These are phyloP conservation scores for Acanthopleura granulata DNA, from an alignment of 2,888 invertebrate species.

Conservation along the genomic window DNA sequence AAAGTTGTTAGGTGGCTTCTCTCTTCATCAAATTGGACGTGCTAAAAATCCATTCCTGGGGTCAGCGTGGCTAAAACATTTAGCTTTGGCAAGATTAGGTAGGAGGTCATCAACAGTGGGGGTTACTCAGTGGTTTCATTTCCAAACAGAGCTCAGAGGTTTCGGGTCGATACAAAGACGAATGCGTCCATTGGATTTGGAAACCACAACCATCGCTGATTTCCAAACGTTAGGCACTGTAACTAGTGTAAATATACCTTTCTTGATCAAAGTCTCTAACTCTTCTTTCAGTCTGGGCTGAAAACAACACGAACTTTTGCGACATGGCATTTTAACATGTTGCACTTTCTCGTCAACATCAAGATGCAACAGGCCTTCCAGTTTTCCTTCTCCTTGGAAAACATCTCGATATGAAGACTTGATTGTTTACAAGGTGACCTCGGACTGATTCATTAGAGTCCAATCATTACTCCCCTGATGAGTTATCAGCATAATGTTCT, in stretches of 20 bases:
- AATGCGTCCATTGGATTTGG: constrained; percentile 23
- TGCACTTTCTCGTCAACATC: constrained; percentile 25
- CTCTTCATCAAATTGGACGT: constrained; percentile 29
- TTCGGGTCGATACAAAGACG: constrained; percentile 34
- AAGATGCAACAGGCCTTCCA: constrained; percentile 29
- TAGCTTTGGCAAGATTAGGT: constrained; percentile 18
- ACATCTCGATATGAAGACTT: constrained; percentile 17
- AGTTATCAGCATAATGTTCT: constrained; percentile 4
- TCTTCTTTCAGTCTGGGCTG: constrained; percentile 28
- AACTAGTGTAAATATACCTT: constrained; percentile 23
- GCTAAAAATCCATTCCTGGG: constrained; percentile 31
- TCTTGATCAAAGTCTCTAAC: constrained; percentile 4
- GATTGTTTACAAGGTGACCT: not conserved
- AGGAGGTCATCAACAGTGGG: constrained; percentile 25
- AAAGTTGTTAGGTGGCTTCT: constrained; percentile 35
- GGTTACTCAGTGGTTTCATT: constrained; percentile 25
- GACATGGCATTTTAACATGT: constrained; percentile 28
- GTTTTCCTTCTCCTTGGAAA: constrained; percentile 30
- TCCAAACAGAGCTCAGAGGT: constrained; percentile 30
- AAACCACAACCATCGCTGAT: constrained; percentile 31
- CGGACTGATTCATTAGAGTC: not conserved
- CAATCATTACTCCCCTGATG: too few relatives aligned
- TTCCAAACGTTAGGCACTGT: constrained; percentile 34
- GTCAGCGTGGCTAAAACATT: too few relatives aligned
- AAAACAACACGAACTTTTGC: constrained; percentile 27